Base-by-base conservation (phyloP, 2,888 invertebrate species). In the Tinea pellionella region DNA sequence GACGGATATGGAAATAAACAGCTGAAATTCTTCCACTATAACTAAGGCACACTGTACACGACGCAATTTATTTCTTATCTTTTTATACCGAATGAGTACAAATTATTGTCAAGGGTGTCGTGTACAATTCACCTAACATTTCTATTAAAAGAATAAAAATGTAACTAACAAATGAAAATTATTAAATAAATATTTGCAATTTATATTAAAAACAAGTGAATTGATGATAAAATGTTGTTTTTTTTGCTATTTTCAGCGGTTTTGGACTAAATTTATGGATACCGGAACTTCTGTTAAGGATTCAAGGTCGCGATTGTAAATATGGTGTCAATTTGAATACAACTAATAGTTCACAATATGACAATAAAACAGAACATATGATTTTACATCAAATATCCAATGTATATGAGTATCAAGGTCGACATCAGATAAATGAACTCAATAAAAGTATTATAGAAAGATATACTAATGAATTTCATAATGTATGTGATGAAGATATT, bases 251-350 rank as follows among this genome's bases (percentile, higher is more conserved):
- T 80, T 78, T 11, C 75, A 92, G 92, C 12, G 91, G 91, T 29
- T 92, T 91, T 61, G 92, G 92, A 1, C 75, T 92, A 0, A 92
- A 91, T 61, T 78, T 94, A 65, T 94, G 94, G 94, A 89, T 94
- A 56, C 94, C 94, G 2, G 93, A 94, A 70, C 79, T 94, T 8
- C 91, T 94, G 62, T 89, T 90, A 51, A 89, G 93, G 1, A 81
- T 81, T 72, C 81, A 85, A 63, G 71, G 73, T 2, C 71, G 73
- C 3, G 76, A 72, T 19, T 86, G 86, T 66, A 69, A 57, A 53
- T 1, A 11, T 29, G 12, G 47, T 59, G 32, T 16, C n/a, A 55
- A 53, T 53, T 32, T 32, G 19, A 57, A 32, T 11, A 15, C 13
- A 32, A 16, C 30, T 57, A 32, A 57, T 57, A 32, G 9, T n/a